Evolutionary conservation across 2,797 vertebrate genomes (phyloP).

Genomic region (Girardinus metallicus): DNA sequence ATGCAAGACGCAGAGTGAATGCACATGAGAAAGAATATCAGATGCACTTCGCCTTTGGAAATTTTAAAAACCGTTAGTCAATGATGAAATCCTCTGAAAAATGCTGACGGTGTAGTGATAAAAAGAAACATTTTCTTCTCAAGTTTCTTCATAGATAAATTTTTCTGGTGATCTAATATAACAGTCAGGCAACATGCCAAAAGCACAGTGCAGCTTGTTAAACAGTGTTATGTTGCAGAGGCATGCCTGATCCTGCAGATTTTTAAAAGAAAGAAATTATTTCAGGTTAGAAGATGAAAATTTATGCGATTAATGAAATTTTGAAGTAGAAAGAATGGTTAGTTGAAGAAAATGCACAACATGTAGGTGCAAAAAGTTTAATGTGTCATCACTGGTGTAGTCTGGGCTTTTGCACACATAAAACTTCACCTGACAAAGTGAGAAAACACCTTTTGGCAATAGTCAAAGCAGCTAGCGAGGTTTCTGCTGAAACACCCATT

Average conservation of each 20-base stretch:
- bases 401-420: not conserved
- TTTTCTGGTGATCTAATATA: constrained; percentile 12
- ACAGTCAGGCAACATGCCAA: constrained; percentile 16
- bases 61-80: not conserved
- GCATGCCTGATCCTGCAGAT: constrained; percentile 38
- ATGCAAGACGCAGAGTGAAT: not conserved
- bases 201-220: not conserved
- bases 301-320: not conserved
- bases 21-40: not conserved
- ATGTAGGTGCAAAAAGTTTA: not conserved
- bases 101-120: not conserved
- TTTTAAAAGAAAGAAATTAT: not conserved
- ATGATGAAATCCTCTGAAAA: not conserved
- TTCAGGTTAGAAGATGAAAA: not conserved
- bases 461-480: not conserved
- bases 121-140: not conserved
- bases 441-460: not conserved
- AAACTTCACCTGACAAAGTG: not conserved
- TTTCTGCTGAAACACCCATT: not conserved
- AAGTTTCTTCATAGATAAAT: not conserved
- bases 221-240: constrained; percentile 12
- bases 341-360: not conserved
- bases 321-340: not conserved
- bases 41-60: not conserved
- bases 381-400: not conserved